phyloP scores from a whole-genome alignment of 2,888 invertebrate genomes.

The Apocheima hispidaria region DNA sequence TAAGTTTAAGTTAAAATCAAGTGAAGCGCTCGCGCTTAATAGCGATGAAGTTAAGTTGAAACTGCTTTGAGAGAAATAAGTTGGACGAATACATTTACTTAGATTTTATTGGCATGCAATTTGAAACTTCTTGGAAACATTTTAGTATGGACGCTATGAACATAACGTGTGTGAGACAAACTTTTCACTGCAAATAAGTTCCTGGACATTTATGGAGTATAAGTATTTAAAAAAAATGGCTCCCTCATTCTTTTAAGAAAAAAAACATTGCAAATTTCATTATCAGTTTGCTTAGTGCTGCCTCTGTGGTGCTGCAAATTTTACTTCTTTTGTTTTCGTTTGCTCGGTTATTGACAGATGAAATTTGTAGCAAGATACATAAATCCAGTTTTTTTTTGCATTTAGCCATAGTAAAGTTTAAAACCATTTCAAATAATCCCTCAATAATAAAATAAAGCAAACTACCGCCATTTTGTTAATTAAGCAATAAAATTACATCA shows the following conservation, averaged over 20 bases:
- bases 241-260: too few relatives aligned
- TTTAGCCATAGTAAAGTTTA: not conserved
- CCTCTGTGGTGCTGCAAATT: too few relatives aligned
- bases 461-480: slow-evolving; percentile 11
- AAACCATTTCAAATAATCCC: slow-evolving; percentile 1
- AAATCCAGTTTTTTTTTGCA: not conserved
- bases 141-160: not conserved
- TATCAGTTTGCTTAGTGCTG: too few relatives aligned
- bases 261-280: too few relatives aligned
- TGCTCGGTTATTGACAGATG: too few relatives aligned
- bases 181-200: not conserved
- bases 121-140: slow-evolving; percentile 8
- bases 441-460: slow-evolving; percentile 2
- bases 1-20: slow-evolving; percentile 27
- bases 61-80: slow-evolving; percentile 11
- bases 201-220: not conserved
- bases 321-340: too few relatives aligned
- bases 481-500: slow-evolving; percentile 18
- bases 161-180: slow-evolving; percentile 2
- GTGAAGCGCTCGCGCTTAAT: slow-evolving; percentile 26
- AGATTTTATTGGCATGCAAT: slow-evolving; percentile 5
- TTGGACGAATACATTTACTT: slow-evolving; percentile 9
- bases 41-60: slow-evolving; percentile 21
- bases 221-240: too few relatives aligned
- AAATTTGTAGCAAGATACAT: not conserved